Base-by-base conservation (phyloP, 2,113 vertebrate genomes). In the Coryphaenoides rupestris region DNA sequence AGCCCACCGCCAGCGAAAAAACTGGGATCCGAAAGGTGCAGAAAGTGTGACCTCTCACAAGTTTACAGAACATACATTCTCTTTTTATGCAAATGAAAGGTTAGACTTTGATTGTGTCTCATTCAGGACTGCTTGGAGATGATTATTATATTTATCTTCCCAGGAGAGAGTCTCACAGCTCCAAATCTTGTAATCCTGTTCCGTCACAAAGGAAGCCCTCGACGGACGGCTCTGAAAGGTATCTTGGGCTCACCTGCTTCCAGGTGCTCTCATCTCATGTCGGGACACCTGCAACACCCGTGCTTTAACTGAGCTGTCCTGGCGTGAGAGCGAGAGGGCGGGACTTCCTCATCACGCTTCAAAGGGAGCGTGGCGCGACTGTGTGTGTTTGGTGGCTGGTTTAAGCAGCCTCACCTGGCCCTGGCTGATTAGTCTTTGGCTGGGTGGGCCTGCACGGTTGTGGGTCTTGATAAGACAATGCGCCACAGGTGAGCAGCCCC, bases 1-100 rank as follows among this genome's bases (percentile, higher is more conserved):
- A 79, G 62, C 66, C 88, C 89, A 47, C 89, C 91, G 3, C 82
- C 87, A n/a, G 88, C 91, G 52, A 96, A 91, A 88, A 95, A 91
- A 57, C 84, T 84, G 0, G 83, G 86, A 0, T 62, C 61, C 55
- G 95, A 98, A 79, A 94, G 93, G 96, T 95, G 75, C 89, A 77
- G 14, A 40, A 33, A 64, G 52, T n/a, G 3, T 15, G n/a, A 19
- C 13, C 21, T 10, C 23, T 55, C 33, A 40, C 33, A 40, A 7
- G 7, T 40, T 40, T 9, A 40, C 33, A 40, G 13, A 55, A 23
- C 21, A 17, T 58, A 58, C 7, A 24, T n/a, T 26, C 0, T 6
- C 5, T 50, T 50, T 50, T 50, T 7, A 49, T 17, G 47, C 14
- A 49, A 4, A 33, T 33, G 10, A 33, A 33, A 49, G 3, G 14